phyloP scores from a whole-genome alignment of 30 jellyfish, hydroid and myxozoan species.

The Phacellophora camtschatica region DNA sequence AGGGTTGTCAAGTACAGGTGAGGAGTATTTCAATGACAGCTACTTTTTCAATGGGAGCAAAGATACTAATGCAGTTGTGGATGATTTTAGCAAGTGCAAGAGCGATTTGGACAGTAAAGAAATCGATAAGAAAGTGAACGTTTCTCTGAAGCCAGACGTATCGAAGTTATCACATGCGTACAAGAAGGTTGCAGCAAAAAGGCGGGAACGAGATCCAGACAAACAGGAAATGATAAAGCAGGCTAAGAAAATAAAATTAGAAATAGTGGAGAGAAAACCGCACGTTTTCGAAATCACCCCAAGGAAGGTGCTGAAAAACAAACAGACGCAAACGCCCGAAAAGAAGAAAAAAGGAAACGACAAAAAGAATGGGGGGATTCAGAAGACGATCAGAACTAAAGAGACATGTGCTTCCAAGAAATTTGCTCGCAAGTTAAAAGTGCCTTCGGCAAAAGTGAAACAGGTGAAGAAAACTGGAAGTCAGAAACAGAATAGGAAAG shows the following conservation, averaged over 20 bases:
- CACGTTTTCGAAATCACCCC: slow-evolving; percentile 21
- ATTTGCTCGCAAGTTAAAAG: slow-evolving; percentile 28
- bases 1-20: neutral
- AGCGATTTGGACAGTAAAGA: neutral
- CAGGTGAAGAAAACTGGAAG: neutral
- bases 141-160: neutral
- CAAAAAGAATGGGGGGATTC: neutral
- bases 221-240: slow-evolving; percentile 1
- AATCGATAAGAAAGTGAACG: neutral
- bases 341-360: neutral
- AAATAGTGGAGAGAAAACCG: slow-evolving; percentile 20
- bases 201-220: slow-evolving; percentile 11
- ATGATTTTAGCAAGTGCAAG: neutral
- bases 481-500: neutral
- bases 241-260: slow-evolving; percentile 42
- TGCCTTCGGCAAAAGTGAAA: neutral
- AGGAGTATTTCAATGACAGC: no score
- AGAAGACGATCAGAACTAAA: slow-evolving; percentile 10
- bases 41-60: neutral
- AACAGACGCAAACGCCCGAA: slow-evolving; percentile 67
- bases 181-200: neutral
- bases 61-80: neutral
- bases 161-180: neutral
- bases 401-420: slow-evolving; percentile 33
- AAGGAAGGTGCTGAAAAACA: slow-evolving; percentile 38